Evolutionary conservation across 1,140 invertebrate species (phyloP).

Genomic region (Hylyphantes graminicola): DNA sequence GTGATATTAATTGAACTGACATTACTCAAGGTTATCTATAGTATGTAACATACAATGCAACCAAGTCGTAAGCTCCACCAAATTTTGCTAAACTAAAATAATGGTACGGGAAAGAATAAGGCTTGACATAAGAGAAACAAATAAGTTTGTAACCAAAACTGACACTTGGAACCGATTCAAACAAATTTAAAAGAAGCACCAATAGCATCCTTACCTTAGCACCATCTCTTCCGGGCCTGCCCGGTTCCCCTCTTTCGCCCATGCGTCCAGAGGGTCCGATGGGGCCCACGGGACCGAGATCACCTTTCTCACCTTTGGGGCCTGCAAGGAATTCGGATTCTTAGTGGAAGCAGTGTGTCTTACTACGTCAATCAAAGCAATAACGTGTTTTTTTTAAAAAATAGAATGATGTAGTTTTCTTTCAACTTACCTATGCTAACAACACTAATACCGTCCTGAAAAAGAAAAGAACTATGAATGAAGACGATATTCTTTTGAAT

Average conservation of each 20-base stretch:
- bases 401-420: neutral
- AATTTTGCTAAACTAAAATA: no score
- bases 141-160: no score
- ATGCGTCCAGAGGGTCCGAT: conserved; percentile 37
- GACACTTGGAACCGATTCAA: no score
- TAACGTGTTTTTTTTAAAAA: neutral
- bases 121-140: no score
- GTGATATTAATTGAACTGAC: no score
- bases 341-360: neutral
- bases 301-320: conserved; percentile 55
- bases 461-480: conserved; percentile 5
- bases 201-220: conserved; percentile 27
- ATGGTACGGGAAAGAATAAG: no score
- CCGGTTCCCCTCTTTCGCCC: conserved; percentile 47
- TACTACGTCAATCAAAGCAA: neutral
- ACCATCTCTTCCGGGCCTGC: conserved; percentile 25
- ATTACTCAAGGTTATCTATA: no score
- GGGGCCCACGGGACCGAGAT: conserved; percentile 22
- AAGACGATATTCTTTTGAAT: neutral
- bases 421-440: conserved; percentile 55
- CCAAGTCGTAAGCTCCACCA: no score
- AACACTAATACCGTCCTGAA: conserved; percentile 59
- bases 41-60: no score
- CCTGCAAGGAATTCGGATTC: neutral
- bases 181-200: neutral